Evolutionary conservation across 2,888 invertebrate genomes (phyloP).

Genomic region (Phaedon cochleariae): DNA sequence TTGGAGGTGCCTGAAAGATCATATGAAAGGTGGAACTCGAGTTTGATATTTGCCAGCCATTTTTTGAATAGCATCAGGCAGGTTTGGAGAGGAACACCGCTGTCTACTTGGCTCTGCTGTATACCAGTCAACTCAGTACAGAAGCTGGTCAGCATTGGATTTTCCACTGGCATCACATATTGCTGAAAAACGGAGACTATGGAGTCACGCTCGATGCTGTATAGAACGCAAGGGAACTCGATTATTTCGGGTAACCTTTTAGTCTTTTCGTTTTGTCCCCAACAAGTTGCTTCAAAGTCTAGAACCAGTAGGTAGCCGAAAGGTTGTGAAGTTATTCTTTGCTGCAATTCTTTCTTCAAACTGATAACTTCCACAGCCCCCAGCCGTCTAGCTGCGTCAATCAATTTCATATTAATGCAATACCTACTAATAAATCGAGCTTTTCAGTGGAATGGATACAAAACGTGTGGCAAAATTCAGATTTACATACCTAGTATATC

Average conservation of each 20-base stretch:
- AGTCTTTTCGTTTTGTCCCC: constrained; percentile 62
- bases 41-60: constrained; percentile 65
- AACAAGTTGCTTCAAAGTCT: constrained; percentile 73
- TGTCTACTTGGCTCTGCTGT: constrained; percentile 65
- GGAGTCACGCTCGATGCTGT: constrained; percentile 64
- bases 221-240: constrained; percentile 70
- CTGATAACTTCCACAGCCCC: constrained; percentile 44
- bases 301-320: constrained; percentile 64
- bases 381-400: constrained; percentile 33
- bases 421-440: background rate
- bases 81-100: constrained; percentile 63
- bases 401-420: constrained; percentile 11
- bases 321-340: constrained; percentile 48
- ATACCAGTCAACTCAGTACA: constrained; percentile 68
- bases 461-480: too few species aligned
- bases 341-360: constrained; percentile 33
- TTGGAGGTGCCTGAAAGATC: constrained; percentile 45
- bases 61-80: constrained; percentile 65
- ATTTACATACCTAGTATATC: too few species aligned
- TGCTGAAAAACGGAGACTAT: constrained; percentile 69
- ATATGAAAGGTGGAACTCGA: constrained; percentile 60
- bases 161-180: constrained; percentile 69
- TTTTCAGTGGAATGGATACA: too few species aligned
- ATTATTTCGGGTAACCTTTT: constrained; percentile 59
- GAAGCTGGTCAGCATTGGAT: constrained; percentile 67